Evolutionary conservation across 2,888 invertebrate genomes (phyloP).

Genomic region (Anaspis maculata): DNA sequence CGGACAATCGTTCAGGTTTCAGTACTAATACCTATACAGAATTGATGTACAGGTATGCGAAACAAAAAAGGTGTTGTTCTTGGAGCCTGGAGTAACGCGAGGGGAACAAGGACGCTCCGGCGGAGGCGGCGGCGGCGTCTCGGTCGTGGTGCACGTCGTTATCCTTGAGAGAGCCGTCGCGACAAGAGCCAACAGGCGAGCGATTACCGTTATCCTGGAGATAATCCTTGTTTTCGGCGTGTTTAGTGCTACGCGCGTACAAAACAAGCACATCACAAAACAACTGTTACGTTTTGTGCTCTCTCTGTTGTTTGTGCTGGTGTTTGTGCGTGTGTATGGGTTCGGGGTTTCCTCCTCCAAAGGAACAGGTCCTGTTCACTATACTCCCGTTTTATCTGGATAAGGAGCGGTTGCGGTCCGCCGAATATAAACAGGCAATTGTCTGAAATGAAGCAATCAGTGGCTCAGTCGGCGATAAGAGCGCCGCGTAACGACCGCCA

Average conservation of each 20-base stretch:
- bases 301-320: slow-evolving; percentile 9
- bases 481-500: slow-evolving; percentile 43
- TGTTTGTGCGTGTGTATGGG: no score
- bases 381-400: slow-evolving; percentile 36
- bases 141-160: no score
- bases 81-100: no score
- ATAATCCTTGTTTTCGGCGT: slow-evolving; percentile 29
- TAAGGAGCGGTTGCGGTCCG: slow-evolving; percentile 41
- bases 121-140: no score
- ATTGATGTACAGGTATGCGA: no score
- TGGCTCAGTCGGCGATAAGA: slow-evolving; percentile 44
- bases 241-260: no score
- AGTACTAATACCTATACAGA: no score
- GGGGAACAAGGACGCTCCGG: no score
- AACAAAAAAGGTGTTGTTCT: no score
- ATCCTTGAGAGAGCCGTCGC: no score
- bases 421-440: slow-evolving; percentile 47
- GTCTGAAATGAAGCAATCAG: slow-evolving; percentile 47
- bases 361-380: slow-evolving; percentile 34
- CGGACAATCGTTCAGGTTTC: no score
- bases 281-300: slow-evolving; percentile 19
- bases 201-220: slow-evolving; percentile 32
- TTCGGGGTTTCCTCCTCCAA: no score
- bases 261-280: slow-evolving; percentile 19
- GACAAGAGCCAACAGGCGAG: slow-evolving; percentile 26